A percentile compares a stretch with the other conserved stretches of the same genome.
phyloP scores from a whole-genome alignment of 2,797 vertebrate genomes.

The Myiotriccus ornatus region DNA sequence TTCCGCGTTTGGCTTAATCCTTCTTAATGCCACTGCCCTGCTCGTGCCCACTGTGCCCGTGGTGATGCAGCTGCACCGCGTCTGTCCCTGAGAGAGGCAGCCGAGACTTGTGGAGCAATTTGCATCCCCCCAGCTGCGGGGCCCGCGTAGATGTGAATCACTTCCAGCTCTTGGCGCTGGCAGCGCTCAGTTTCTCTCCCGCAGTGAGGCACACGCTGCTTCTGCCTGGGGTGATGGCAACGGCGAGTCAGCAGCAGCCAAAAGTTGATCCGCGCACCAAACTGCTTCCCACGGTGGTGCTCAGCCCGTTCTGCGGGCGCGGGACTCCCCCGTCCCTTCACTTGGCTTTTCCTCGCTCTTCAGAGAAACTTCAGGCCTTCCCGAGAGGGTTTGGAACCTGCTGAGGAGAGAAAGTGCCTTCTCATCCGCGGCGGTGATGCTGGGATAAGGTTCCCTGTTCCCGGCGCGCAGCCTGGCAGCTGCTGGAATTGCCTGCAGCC shows the following conservation, averaged over 20 bases:
- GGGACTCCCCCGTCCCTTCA: fast-evolving
- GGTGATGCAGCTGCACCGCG: neutral
- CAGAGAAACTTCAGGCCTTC: neutral
- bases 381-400: neutral
- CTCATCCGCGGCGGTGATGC: constrained; percentile 7
- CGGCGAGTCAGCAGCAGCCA: fast-evolving
- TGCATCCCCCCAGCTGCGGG: fast-evolving
- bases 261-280: neutral
- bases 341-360: fast-evolving
- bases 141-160: fast-evolving
- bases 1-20: neutral
- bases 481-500: neutral
- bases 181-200: neutral
- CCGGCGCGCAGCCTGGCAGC: neutral
- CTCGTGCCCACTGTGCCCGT: fast-evolving
- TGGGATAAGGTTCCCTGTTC: neutral
- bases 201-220: fast-evolving
- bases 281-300: neutral
- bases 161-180: neutral
- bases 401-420: constrained; percentile 38
- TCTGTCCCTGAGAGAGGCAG: neutral
- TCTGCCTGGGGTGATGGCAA: neutral
- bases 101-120: neutral
- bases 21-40: neutral
- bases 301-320: neutral